Base-by-base conservation (phyloP, 2,888 invertebrate genomes). In the Sinopyrophorus schimmeli region DNA sequence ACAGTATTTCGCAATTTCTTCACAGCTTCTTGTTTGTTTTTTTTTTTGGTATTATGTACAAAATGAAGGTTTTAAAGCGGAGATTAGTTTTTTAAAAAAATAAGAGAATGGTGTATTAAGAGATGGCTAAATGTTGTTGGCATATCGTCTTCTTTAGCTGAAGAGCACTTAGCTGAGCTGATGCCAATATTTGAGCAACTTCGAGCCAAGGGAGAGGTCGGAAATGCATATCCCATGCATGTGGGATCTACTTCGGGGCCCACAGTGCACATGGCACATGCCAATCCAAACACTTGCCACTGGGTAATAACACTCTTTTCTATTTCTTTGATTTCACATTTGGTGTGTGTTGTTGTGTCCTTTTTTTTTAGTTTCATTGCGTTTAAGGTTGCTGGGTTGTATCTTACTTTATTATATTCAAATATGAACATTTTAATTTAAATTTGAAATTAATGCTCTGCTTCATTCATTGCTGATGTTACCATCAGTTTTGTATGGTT, bases 161-260 rank as follows among this genome's bases (percentile, higher is more conserved):
- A 92, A 81, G 92, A 92, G 83, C 90, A 92, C 81, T 84, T 93
- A 86, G 89, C 86, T 80, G 91, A 92, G 81, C 83, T 93, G 86
- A 91, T 87, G 88, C 92, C 92, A 73, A 92, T 93, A 79, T 92
- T 93, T 84, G 92, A 92, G 81, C 88, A 88, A 77, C 83, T 92
- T 74, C 84, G 92, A 74, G 89, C 89, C 76, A 87, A 89, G 75
- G 90, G 92, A 78, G 89, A 91, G 77, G 84, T 90, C 68, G 91
- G 91, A 73, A 90, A 89, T 79, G 89, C 91, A 71, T 92, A 89
- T 78, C 91, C 91, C 70, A 86, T 90, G 76, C 89, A 89, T 79
- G 88, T 90, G 83, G 85, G 80, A 60, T 83, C 84, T 71, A 79
- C 80, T 69, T 80, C 80, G 70, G 83, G 81, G 69, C 82, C 77